phyloP scores from a whole-genome alignment of 2,113 vertebrate genomes.

The Narcine bancroftii region DNA sequence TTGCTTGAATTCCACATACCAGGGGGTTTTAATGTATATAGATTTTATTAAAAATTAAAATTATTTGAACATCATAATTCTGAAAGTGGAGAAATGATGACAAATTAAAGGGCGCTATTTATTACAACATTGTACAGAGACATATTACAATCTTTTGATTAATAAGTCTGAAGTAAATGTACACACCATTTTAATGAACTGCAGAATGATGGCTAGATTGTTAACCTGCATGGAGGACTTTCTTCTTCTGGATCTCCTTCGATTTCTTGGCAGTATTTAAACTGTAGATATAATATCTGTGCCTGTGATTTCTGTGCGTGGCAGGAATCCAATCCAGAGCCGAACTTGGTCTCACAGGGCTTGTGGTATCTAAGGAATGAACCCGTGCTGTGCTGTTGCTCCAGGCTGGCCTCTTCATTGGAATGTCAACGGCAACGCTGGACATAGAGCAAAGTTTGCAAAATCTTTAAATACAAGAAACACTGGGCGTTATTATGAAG shows the following conservation, averaged over 20 bases:
- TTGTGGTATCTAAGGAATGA: neutral
- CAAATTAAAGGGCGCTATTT: neutral
- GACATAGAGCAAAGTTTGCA: neutral
- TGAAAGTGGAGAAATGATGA: neutral
- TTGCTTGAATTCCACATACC: no score
- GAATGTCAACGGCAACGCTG: neutral
- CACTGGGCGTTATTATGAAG: neutral
- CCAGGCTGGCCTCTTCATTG: neutral
- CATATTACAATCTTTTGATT: neutral
- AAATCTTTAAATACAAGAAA: neutral
- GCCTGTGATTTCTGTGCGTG: slow-evolving; percentile 11
- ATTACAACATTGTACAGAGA: no score
- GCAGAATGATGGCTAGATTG: neutral
- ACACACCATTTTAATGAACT: neutral
- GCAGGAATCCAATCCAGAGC: neutral
- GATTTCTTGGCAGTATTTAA: neutral
- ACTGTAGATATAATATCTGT: neutral
- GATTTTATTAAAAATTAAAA: neutral
- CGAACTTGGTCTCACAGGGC: neutral
- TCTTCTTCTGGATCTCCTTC: slow-evolving; percentile 1
- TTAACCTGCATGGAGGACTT: slow-evolving; percentile 35
- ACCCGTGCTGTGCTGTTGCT: slow-evolving; percentile 15
- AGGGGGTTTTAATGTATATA: no score
- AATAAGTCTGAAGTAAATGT: neutral
- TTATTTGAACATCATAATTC: neutral